Conservation (phyloP, 64 coral and sea anemone species). For the Acropora yongei region DNA sequence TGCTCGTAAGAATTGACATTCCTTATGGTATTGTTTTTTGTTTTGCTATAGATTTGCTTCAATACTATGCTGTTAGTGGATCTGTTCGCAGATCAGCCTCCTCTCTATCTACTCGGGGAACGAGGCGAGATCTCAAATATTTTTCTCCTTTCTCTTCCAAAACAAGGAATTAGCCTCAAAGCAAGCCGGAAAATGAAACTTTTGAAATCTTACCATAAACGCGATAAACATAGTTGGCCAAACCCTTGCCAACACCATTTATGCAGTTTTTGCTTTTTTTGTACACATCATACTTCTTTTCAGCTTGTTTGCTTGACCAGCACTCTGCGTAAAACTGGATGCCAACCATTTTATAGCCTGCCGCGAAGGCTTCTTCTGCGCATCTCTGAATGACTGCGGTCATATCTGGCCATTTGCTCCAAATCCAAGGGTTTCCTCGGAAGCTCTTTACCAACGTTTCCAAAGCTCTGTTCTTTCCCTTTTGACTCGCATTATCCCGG, state of each 20-base stretch:
- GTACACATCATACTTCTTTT: background rate
- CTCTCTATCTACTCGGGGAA: too few relatives aligned
- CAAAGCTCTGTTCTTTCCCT: background rate
- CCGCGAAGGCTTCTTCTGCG: background rate
- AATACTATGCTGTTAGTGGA: too few relatives aligned
- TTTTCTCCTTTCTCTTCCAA: too few relatives aligned
- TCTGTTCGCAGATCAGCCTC: too few relatives aligned
- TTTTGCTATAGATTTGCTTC: too few relatives aligned
- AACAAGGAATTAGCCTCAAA: too few relatives aligned
- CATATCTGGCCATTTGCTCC: background rate
- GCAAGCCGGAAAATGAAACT: background rate
- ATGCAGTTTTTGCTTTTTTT: background rate
- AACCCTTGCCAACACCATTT: background rate
- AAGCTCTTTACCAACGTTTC: background rate
- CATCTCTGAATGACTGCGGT: background rate
- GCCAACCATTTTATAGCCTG: slow-evolving; percentile 18
- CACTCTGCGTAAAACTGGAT: slow-evolving; percentile 15
- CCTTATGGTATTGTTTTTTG: too few relatives aligned
- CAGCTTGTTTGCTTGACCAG: background rate
- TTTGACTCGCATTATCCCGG: background rate
- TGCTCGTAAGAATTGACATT: too few relatives aligned
- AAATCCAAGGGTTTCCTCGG: background rate
- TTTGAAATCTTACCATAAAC: background rate
- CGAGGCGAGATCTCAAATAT: too few relatives aligned
- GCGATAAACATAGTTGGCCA: slow-evolving; percentile 22